Conservation (phyloP, 2,888 invertebrate species). For the Dynastes hyllus region DNA sequence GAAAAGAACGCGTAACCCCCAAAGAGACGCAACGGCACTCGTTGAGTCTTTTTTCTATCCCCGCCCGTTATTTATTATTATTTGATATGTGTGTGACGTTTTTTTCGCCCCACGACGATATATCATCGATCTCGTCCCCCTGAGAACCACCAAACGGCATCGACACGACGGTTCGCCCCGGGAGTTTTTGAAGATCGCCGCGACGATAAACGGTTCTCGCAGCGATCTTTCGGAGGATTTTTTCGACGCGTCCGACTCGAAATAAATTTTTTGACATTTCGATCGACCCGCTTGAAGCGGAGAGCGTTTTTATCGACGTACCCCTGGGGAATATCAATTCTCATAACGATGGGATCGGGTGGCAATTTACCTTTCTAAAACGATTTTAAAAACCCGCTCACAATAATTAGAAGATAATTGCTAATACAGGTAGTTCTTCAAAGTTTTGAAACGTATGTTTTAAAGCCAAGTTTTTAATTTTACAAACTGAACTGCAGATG, state of each 20-base stretch:
- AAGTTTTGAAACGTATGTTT: too few species aligned
- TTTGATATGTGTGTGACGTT: conserved; percentile 62
- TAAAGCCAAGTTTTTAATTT: too few species aligned
- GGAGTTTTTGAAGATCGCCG: conserved; percentile 29
- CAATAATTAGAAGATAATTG: too few species aligned
- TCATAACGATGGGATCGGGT: too few species aligned
- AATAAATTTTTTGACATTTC: conserved; percentile 51
- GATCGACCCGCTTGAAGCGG: conserved; percentile 12
- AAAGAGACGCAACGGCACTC: conserved; percentile 57
- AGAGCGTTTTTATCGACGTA: too few species aligned
- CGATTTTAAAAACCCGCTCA: too few species aligned
- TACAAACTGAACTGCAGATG: too few species aligned
- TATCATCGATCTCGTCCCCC: conserved; percentile 44
- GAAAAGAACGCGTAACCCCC: conserved; percentile 28
- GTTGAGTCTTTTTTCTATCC: conserved; percentile 58
- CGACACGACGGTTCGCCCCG: neutral
- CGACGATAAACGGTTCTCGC: conserved; percentile 25
- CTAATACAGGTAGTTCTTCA: too few species aligned
- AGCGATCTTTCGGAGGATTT: conserved; percentile 21
- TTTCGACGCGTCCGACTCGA: conserved; percentile 38
- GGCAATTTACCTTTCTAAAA: too few species aligned
- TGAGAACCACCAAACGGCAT: too few species aligned
- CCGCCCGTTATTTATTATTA: conserved; percentile 62
- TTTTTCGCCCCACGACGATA: conserved; percentile 55
- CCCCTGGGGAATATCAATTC: too few species aligned